phyloP scores from a whole-genome alignment of 2,113 vertebrate species.

The Odocoileus virginianus region DNA sequence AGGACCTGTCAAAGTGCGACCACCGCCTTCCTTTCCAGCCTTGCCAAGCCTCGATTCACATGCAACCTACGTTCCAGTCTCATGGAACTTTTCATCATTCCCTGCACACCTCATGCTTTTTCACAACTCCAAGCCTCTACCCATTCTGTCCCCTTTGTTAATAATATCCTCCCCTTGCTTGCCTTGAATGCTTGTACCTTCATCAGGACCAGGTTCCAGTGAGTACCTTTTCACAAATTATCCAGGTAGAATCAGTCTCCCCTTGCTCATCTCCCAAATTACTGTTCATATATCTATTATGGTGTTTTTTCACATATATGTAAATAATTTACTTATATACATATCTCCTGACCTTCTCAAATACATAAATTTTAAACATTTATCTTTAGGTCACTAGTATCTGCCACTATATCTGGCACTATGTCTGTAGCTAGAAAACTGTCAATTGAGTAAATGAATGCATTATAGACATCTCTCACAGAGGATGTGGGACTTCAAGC shows the following conservation, averaged over 20 bases:
- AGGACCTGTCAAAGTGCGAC: not conserved
- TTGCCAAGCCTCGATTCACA: not conserved
- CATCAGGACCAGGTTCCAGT: not conserved
- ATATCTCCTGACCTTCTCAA: not conserved
- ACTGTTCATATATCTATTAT: not conserved
- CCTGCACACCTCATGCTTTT: not conserved
- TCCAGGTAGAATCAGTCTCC: not conserved
- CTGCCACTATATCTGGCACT: not conserved
- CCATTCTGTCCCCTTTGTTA: not conserved
- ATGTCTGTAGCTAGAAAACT: not conserved
- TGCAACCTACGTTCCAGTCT: not conserved
- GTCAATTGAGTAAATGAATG: not conserved
- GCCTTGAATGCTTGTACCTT: not conserved
- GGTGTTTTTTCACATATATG: not conserved
- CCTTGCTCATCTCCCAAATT: not conserved
- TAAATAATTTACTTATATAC: not conserved
- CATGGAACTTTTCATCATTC: not conserved
- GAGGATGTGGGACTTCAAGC: not conserved
- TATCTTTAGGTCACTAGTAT: not conserved
- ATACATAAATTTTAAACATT: not conserved
- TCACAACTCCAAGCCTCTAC: not conserved
- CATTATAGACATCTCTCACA: not conserved
- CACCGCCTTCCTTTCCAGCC: not conserved
- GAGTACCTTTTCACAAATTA: not conserved
- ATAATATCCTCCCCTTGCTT: not conserved